Evolutionary conservation across 2,888 invertebrate species (phyloP).

Genomic region (Gymnoscelis rufifasciata): DNA sequence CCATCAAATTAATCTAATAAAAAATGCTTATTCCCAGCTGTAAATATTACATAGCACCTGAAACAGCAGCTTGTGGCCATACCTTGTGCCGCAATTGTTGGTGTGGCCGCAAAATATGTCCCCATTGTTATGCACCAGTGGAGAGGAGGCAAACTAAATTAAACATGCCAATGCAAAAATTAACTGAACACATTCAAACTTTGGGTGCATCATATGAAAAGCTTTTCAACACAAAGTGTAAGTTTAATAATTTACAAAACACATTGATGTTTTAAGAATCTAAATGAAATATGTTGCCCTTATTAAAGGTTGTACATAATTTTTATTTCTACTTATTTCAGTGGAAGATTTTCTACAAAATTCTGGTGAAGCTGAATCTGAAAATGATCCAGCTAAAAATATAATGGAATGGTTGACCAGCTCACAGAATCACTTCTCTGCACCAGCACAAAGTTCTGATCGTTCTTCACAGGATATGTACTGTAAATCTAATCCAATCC

Average conservation of each 20-base stretch:
- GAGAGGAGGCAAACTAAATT: slow-evolving; percentile 44
- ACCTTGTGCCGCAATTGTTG: slow-evolving; percentile 62
- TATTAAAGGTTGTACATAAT: too few relatives aligned
- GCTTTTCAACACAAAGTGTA: slow-evolving; percentile 55
- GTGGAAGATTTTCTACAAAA: slow-evolving; percentile 52
- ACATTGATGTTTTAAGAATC: too few relatives aligned
- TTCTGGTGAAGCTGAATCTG: slow-evolving; percentile 33
- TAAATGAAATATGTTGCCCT: too few relatives aligned
- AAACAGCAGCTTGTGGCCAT: slow-evolving; percentile 61
- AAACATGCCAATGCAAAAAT: slow-evolving; percentile 47
- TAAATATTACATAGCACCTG: slow-evolving; percentile 55
- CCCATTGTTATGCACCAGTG: slow-evolving; percentile 43
- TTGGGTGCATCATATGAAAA: slow-evolving; percentile 52
- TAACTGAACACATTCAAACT: slow-evolving; percentile 46
- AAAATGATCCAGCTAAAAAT: slow-evolving; percentile 52
- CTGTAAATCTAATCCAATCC: slow-evolving; percentile 30
- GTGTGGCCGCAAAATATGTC: slow-evolving; percentile 48
- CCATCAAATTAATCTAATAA: background rate
- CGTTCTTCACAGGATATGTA: slow-evolving; percentile 40
- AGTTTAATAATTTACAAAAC: too few relatives aligned
- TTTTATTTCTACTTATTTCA: slow-evolving; percentile 34
- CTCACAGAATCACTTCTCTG: slow-evolving; percentile 67
- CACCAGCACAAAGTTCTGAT: slow-evolving; percentile 44
- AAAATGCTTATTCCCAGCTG: slow-evolving; percentile 46
- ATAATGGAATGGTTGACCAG: slow-evolving; percentile 63